These are phyloP conservation scores for Acanthurus leucopareius DNA, from an alignment of 2,797 vertebrate genomes.

Conservation along the genomic window DNA sequence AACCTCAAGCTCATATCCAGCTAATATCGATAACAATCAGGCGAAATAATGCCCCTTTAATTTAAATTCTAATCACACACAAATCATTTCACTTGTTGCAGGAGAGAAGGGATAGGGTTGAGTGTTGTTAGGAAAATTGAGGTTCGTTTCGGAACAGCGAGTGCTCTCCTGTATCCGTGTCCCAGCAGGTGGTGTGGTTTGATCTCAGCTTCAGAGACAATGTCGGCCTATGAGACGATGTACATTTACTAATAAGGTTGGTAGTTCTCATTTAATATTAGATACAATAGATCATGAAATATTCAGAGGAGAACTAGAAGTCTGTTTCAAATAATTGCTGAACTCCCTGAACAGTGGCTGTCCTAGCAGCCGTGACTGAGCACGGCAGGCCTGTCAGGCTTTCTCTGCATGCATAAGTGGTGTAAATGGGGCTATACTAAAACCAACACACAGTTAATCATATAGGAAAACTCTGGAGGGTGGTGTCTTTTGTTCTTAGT, in stretches of 20 bases:
- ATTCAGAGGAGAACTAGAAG: background rate
- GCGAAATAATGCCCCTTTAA: background rate
- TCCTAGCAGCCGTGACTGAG: background rate
- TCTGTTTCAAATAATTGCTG: background rate
- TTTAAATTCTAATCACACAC: background rate
- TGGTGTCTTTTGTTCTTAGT: background rate
- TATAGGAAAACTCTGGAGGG: background rate
- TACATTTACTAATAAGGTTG: constrained; percentile 5
- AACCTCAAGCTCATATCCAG: background rate
- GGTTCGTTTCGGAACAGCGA: background rate
- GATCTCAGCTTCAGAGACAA: constrained; percentile 16
- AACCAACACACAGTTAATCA: background rate
- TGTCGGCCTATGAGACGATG: background rate
- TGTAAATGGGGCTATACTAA: background rate
- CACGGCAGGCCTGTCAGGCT: background rate
- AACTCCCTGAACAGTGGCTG: background rate
- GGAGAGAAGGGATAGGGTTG: too few species aligned
- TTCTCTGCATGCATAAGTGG: background rate
- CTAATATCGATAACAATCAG: background rate
- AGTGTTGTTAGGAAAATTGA: background rate
- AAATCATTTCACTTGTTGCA: too few species aligned
- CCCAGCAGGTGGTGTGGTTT: constrained; percentile 12
- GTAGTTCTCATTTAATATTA: background rate
- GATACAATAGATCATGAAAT: constrained; percentile 8
- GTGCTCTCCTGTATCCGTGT: background rate